Base-by-base conservation (phyloP, 1,140 invertebrate genomes). In the Mactra quadrangularis region DNA sequence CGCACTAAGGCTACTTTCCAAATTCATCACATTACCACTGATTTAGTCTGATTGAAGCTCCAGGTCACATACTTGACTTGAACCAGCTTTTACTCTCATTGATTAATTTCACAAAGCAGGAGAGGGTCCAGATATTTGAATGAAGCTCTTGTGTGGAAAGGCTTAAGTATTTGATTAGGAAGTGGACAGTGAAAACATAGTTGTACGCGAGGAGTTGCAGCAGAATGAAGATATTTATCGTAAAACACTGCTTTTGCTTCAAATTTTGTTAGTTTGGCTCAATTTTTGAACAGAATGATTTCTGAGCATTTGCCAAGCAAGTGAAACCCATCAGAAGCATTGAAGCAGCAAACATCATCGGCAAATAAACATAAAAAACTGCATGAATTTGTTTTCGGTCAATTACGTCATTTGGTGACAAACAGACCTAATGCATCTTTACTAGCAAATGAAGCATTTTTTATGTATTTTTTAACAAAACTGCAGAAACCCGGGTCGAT, bases 1-100 rank as follows among this genome's bases (percentile, higher is more conserved):
- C 52, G 71, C 79, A 17, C 53, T 82, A 47, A 81, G 79, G 7
- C 62, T 85, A 0, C 70, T 85, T 29, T 53, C 50, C 17, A 75
- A 85, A 25, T 68, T 75, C 6, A 68, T 82, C 15, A 82, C 78
- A 13, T 17, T 70, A 19, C 83, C 83, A 27, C 38, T 85, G 17
- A n/a, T 85, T 78, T 78, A 62, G 70, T 3, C 41, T 82, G 13
- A 74, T 82, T 29, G 83, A 84, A 55, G 60, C 59, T 3, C 83
- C 83, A 60, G 45, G 68, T 15, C 70, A 85, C 31, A 82, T 85
- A 3, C 45, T 85, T n/a, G 83, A 85, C 35, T 68, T 82, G 68
- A 82, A 75, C 29, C 11, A 38, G 0, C 33, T 59, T 50, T 82
- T 64, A 22, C 41, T 35, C 1, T 50, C 6, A 9, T 52, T 85